A percentile compares a stretch with the other conserved stretches of the same genome.
phyloP scores from a whole-genome alignment of 2,888 invertebrate genomes.

The Pegoplata infirma region DNA sequence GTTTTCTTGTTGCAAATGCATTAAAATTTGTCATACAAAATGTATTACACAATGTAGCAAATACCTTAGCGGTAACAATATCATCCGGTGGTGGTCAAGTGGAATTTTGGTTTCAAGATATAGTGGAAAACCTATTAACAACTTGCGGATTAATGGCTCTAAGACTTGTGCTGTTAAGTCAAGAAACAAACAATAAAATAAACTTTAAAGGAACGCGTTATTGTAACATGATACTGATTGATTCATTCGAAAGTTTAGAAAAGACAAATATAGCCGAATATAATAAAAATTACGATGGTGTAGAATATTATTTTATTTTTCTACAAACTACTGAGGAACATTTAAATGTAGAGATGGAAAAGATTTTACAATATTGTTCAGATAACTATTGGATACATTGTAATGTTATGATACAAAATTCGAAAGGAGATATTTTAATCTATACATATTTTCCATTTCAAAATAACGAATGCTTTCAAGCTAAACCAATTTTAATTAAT shows the following conservation, averaged over 20 bases:
- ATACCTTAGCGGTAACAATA: conserved; percentile 65
- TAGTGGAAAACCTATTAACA: conserved; percentile 65
- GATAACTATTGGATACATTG: conserved; percentile 70
- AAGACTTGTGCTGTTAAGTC: conserved; percentile 58
- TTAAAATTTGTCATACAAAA: conserved; percentile 66
- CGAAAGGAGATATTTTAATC: conserved; percentile 67
- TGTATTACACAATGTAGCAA: conserved; percentile 65
- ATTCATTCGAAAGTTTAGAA: conserved; percentile 69
- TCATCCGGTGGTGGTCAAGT: conserved; percentile 44
- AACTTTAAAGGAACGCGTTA: conserved; percentile 27
- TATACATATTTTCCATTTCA: conserved; percentile 71
- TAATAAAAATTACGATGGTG: conserved; percentile 66
- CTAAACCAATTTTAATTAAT: conserved; percentile 64
- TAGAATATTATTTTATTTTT: conserved; percentile 72
- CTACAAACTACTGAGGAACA: conserved; percentile 67
- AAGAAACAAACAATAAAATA: background rate
- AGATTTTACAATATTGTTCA: conserved; percentile 71
- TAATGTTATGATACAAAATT: conserved; percentile 70
- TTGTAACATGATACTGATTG: conserved; percentile 61
- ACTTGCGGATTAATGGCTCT: conserved; percentile 65
- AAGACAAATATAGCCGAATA: conserved; percentile 60
- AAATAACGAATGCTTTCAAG: conserved; percentile 59
- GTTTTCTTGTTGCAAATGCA: conserved; percentile 64
- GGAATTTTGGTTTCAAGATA: conserved; percentile 46
- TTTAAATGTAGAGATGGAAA: conserved; percentile 66